phyloP scores from a whole-genome alignment of 2,888 invertebrate genomes.

The Lymantria monacha region DNA sequence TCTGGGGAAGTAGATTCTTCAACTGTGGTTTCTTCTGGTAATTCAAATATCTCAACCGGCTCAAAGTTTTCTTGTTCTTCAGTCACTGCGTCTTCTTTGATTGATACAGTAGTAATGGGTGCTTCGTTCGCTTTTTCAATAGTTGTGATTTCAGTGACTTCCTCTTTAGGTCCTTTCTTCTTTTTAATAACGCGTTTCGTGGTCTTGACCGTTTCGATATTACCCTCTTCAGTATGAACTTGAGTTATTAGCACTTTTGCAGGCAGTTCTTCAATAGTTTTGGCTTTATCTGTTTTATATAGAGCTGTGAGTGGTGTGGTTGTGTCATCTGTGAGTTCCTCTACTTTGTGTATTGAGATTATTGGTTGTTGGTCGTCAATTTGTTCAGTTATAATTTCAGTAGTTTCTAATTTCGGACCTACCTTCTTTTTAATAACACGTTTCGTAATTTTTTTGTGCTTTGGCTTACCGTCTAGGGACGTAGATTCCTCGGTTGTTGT shows the following conservation, averaged over 20 bases:
- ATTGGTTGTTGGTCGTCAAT: slow-evolving; percentile 38
- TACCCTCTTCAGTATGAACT: slow-evolving; percentile 15
- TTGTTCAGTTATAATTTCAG: slow-evolving; percentile 36
- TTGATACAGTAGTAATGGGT: slow-evolving; percentile 12
- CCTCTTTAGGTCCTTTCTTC: slow-evolving; percentile 12
- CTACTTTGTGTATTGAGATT: slow-evolving; percentile 8
- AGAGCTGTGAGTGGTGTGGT: slow-evolving; percentile 1
- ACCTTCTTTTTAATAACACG: slow-evolving; percentile 37
- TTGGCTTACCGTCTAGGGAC: slow-evolving; percentile 40
- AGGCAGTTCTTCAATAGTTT: slow-evolving; percentile 35
- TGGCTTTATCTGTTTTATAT: background rate
- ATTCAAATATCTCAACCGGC: slow-evolving; percentile 40
- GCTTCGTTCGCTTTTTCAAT: slow-evolving; percentile 15
- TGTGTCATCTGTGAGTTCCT: background rate
- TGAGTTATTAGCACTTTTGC: slow-evolving; percentile 33
- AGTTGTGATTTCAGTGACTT: slow-evolving; percentile 16
- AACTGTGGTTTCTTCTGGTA: slow-evolving; percentile 50
- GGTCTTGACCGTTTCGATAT: slow-evolving; percentile 7
- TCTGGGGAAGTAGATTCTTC: slow-evolving; percentile 43
- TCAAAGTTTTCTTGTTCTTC: slow-evolving; percentile 16
- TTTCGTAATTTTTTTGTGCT: slow-evolving; percentile 40
- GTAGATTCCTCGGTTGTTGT: slow-evolving; percentile 37
- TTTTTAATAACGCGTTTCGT: slow-evolving; percentile 17
- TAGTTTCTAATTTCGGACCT: slow-evolving; percentile 33
- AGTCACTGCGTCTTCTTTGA: slow-evolving; percentile 27